A percentile compares a stretch with the other conserved stretches of the same genome.
These are phyloP conservation scores for Geodia barretti DNA, from an alignment of 37 sponge, comb jelly and placozoan genomes.

Conservation along the genomic window DNA sequence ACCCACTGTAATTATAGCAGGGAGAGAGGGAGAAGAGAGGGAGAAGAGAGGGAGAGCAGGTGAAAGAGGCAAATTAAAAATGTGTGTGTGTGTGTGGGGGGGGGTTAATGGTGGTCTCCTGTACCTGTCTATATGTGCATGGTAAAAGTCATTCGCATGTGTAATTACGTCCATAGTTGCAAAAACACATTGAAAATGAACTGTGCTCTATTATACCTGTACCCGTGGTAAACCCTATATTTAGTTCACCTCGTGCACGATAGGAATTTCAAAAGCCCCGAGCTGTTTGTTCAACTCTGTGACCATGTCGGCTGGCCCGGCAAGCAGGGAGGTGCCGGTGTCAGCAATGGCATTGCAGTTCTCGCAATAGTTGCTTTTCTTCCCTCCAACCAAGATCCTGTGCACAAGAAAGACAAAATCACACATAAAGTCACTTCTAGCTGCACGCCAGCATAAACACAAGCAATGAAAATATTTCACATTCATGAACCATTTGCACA, in stretches of 20 bases:
- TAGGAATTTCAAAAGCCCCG: constrained; percentile 68
- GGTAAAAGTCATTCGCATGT: too few species aligned
- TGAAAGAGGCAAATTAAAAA: not conserved
- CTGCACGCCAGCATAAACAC: too few species aligned
- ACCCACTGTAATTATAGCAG: constrained; percentile 33
- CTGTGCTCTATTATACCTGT: too few species aligned
- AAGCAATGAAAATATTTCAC: too few species aligned
- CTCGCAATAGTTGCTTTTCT: constrained; percentile 47
- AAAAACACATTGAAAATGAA: too few species aligned
- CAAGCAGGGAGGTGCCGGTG: constrained; percentile 95
- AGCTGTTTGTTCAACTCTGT: constrained; percentile 54
- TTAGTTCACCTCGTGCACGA: constrained; percentile 45
- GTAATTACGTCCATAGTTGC: too few species aligned
- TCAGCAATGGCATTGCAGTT: constrained; percentile 95
- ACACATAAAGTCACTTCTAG: too few species aligned
- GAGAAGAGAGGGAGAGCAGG: not conserved
- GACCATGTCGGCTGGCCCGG: constrained; percentile 79
- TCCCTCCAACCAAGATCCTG: too few species aligned
- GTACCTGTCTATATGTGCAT: too few species aligned
- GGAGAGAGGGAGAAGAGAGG: not conserved
- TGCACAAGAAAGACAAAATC: too few species aligned
- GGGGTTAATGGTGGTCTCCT: not conserved
- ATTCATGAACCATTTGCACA: too few species aligned
- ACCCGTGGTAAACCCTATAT: too few species aligned
- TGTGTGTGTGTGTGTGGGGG: not conserved